These are phyloP conservation scores for Apantesis nais DNA, from an alignment of 2,888 invertebrate species.

Conservation along the genomic window DNA sequence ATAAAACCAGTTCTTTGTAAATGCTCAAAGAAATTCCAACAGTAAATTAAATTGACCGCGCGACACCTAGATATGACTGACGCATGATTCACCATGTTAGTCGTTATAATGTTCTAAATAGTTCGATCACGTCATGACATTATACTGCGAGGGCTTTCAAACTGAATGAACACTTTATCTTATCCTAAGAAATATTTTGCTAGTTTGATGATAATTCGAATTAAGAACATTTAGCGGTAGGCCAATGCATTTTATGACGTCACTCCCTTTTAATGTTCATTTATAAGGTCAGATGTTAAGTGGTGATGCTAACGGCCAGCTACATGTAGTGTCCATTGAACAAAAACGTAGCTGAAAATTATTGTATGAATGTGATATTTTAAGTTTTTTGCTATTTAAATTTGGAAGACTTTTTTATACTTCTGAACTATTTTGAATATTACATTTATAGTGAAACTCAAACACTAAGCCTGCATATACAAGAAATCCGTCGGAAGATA, in stretches of 20 bases:
- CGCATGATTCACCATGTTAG: conserved; percentile 55
- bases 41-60: conserved; percentile 3
- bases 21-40: background rate
- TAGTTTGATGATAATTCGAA: conserved; percentile 25
- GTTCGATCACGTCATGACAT: conserved; percentile 44
- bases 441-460: background rate
- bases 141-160: conserved; percentile 23
- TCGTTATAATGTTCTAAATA: conserved; percentile 46
- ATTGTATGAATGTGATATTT: background rate
- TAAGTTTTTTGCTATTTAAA: background rate
- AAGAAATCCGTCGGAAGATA: too few species aligned
- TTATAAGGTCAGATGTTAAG: conserved; percentile 21
- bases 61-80: conserved; percentile 45
- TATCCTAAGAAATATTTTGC: conserved; percentile 44
- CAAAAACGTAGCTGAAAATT: conserved; percentile 5
- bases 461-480: too few species aligned
- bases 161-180: conserved; percentile 39
- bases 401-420: background rate
- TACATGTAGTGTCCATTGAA: background rate
- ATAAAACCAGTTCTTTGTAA: background rate
- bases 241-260: conserved; percentile 8
- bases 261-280: conserved; percentile 12
- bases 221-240: conserved; percentile 10
- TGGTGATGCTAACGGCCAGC: conserved; percentile 14
- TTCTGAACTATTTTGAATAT: background rate